Conservation (phyloP, 2,797 vertebrate species). For the Sylvia borin region DNA sequence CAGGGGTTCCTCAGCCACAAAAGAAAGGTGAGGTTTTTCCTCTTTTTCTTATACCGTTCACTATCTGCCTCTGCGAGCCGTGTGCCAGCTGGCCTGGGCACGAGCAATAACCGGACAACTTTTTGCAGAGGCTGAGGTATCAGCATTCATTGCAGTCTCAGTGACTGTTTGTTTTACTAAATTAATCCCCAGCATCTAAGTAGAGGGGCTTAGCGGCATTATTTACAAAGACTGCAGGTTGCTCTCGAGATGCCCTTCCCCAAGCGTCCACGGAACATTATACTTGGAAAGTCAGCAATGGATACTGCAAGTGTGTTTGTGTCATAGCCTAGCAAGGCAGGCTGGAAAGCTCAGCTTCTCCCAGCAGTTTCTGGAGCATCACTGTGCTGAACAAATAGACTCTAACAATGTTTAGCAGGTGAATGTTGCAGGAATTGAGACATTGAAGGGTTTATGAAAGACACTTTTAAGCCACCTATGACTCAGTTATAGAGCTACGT, state of each 20-base stretch:
- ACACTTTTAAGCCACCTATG: not conserved
- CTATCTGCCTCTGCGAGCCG: not conserved
- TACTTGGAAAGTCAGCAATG: not conserved
- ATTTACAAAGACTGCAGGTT: not conserved
- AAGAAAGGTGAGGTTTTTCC: slow-evolving; percentile 28
- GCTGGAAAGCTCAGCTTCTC: not conserved
- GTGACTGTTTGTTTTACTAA: not conserved
- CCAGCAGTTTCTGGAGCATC: not conserved
- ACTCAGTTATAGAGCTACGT: not conserved
- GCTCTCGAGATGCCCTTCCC: not conserved
- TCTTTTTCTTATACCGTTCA: not conserved
- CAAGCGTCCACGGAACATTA: not conserved
- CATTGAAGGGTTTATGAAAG: not conserved
- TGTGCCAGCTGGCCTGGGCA: not conserved
- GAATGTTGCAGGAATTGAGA: not conserved
- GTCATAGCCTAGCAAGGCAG: not conserved
- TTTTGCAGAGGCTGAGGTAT: slow-evolving; percentile 11
- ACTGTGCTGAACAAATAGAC: not conserved
- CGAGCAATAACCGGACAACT: slow-evolving; percentile 17
- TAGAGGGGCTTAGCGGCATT: not conserved
- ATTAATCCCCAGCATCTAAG: not conserved
- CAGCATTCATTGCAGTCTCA: not conserved
- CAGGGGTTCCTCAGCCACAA: not conserved
- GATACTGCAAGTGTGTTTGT: not conserved
- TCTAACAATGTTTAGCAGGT: not conserved